phyloP scores from a whole-genome alignment of 23 tunicate species.

The Ciona savignyi region DNA sequence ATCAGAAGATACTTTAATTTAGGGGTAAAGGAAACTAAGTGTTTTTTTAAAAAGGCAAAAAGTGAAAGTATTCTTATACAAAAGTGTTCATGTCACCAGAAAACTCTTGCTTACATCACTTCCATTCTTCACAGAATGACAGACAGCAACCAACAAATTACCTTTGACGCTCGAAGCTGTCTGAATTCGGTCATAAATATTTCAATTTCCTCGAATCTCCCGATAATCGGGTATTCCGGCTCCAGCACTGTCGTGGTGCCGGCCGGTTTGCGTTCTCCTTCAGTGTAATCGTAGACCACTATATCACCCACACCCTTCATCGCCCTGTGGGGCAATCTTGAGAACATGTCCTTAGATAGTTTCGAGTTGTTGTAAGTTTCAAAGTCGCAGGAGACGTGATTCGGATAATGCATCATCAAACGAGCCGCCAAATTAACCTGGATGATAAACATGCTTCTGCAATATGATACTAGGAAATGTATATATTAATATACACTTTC shows the following conservation, averaged over 20 bases:
- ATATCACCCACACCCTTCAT: constrained; percentile 79
- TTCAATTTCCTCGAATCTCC: constrained; percentile 48
- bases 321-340: constrained; percentile 46
- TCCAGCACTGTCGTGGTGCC: constrained; percentile 21
- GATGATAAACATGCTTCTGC: neutral
- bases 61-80: too few relatives aligned
- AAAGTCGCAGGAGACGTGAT: constrained; percentile 68
- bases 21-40: too few relatives aligned
- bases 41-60: too few relatives aligned
- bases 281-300: constrained; percentile 54
- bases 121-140: too few relatives aligned
- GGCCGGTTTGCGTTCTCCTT: constrained; percentile 55
- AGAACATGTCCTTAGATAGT: constrained; percentile 66
- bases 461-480: too few relatives aligned
- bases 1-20: too few relatives aligned
- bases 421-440: constrained; percentile 92
- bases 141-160: too few relatives aligned
- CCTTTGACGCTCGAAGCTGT: constrained; percentile 19
- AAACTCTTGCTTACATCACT: too few relatives aligned
- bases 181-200: constrained; percentile 44
- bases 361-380: constrained; percentile 79
- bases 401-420: constrained; percentile 90
- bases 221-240: constrained; percentile 70
- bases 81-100: too few relatives aligned
- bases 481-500: too few relatives aligned